Evolutionary conservation across 2,888 invertebrate genomes (phyloP), one percentile per base, ranked within the genome.

Genomic region (Byasa hedistus): DNA sequence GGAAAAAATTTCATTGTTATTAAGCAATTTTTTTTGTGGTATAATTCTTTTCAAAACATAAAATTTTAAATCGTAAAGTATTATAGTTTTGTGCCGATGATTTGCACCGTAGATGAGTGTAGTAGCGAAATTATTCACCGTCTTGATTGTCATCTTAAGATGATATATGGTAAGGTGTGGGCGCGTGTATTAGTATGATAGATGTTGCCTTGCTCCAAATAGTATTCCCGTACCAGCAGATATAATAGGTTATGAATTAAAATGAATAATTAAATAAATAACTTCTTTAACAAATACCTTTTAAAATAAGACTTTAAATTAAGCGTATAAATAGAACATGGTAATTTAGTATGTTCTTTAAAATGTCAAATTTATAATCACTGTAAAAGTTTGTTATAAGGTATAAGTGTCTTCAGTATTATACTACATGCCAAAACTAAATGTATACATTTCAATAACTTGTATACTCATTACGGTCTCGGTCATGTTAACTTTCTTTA

Each of bases 41-140:
- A 12, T 3, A 15, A 3, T 39, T 15, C 10, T 39, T 39, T 39
- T 15, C 15, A 48, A 48, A 48, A 48, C 19, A n/a, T 48, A 48
- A 48, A 48, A n/a, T 19, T 2, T 48, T n/a, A 48, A 48, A 48
- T 48, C 5, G 19, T 48, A 12, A 48, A 36, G 15, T 1, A n/a
- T 48, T 48, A n/a, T 15, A 39, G 51, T 27, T 24, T 48, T 51
- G 22, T 36, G 5, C 21, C 39, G 5, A 52, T 27, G 15, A 21
- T 52, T 27, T 21, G 23, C 52, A 51, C 21, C 2, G 22, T 55
- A 55, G 32, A 48, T 36, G 63, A 64, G 57, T 63, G 57, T 64
- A 54, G 64, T 64, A 64, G 64, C 64, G 23, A 58, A 64, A 58
- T 64, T 58, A 64, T 64, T 64, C 52, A 58, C 24, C 58, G 27